phyloP scores from a whole-genome alignment of 2,888 invertebrate genomes.

The Pseudanteris insignis region DNA sequence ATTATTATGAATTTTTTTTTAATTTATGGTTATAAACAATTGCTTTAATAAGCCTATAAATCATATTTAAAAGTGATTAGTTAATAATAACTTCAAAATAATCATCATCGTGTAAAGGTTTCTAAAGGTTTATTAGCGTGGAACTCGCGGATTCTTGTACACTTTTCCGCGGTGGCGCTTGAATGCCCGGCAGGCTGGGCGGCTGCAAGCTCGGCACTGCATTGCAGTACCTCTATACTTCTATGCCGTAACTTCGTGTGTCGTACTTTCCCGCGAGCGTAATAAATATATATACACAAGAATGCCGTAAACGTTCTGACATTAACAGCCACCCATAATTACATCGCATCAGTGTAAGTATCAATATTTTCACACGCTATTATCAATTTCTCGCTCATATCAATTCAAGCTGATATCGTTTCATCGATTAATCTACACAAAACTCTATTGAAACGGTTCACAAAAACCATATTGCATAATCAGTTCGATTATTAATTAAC shows the following conservation, averaged over 20 bases:
- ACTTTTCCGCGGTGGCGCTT: constrained; percentile 48
- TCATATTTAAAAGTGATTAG: too few species aligned
- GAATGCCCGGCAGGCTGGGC: constrained; percentile 58
- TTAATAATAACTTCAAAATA: too few species aligned
- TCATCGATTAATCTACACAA: too few species aligned
- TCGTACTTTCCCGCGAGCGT: constrained; percentile 24
- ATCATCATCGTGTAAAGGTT: too few species aligned
- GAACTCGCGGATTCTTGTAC: constrained; percentile 27
- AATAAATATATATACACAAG: constrained; percentile 36
- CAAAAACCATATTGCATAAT: too few species aligned
- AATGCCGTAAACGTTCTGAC: constrained; percentile 19
- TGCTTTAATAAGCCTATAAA: too few species aligned
- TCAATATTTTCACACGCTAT: constrained; percentile 7
- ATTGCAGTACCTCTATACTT: constrained; percentile 56
- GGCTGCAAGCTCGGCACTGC: constrained; percentile 56
- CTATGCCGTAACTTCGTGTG: constrained; percentile 39
- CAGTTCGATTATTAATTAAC: too few species aligned
- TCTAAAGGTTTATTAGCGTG: constrained; percentile 20
- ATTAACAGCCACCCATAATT: constrained; percentile 17
- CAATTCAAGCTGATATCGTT: too few species aligned
- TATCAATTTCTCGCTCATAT: constrained; percentile 3
- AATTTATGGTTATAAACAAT: too few species aligned
- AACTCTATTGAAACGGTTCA: too few species aligned
- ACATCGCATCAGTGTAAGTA: constrained; percentile 9
- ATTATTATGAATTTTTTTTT: too few species aligned